Conservation (phyloP, 1,140 invertebrate species). For the Pseudoatta argentina region DNA sequence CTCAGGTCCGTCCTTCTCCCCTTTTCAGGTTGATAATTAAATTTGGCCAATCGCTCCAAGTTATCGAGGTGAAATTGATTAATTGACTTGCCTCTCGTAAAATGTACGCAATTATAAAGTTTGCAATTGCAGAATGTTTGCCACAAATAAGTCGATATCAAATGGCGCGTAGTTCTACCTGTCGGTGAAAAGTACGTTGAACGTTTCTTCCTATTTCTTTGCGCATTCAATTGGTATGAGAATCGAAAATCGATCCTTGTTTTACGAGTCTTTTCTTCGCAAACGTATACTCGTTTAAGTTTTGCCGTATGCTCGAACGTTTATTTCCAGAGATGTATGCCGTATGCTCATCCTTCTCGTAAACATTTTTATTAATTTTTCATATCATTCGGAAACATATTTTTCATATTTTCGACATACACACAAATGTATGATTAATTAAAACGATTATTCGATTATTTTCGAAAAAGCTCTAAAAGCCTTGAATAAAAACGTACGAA, state of each 20-base stretch:
- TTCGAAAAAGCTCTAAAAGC: neutral
- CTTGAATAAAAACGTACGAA: neutral
- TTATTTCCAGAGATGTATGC: neutral
- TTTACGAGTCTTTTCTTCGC: neutral
- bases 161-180: neutral
- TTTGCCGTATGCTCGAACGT: neutral
- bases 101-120: slow-evolving; percentile 10
- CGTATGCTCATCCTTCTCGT: neutral
- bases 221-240: neutral
- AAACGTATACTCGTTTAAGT: slow-evolving; percentile 8
- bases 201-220: neutral
- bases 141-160: neutral
- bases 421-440: neutral
- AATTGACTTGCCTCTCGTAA: neutral
- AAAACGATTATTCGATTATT: neutral
- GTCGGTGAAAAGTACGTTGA: neutral
- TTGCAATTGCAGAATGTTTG: slow-evolving; percentile 25
- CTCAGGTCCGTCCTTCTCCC: no score
- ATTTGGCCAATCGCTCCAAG: neutral
- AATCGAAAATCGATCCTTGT: slow-evolving; percentile 11
- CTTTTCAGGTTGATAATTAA: slow-evolving; percentile 33
- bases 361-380: slow-evolving; percentile 12
- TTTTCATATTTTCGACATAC: neutral
- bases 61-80: neutral
- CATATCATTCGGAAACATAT: neutral